phyloP scores from a whole-genome alignment of 2,113 vertebrate genomes.

The Abramis brama region DNA sequence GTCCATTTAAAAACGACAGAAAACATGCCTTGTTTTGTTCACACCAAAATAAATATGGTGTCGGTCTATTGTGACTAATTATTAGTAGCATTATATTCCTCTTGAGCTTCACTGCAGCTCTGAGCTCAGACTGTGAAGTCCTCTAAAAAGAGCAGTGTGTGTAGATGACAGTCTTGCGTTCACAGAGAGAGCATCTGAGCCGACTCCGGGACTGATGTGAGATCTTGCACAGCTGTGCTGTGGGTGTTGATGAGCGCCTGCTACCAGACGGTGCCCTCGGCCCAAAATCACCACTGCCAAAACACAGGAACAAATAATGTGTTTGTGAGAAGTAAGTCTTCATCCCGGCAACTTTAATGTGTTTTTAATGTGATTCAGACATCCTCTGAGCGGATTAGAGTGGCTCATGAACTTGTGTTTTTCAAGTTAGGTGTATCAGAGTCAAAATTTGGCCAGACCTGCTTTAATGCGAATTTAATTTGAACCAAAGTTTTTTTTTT shows the following conservation, averaged over 20 bases:
- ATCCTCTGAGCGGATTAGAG: neutral
- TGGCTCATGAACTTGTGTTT: neutral
- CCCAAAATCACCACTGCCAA: slow-evolving; percentile 46
- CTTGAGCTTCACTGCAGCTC: neutral
- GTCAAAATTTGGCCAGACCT: slow-evolving; percentile 17
- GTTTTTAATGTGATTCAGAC: neutral
- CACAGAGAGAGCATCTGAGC: neutral
- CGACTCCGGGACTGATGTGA: slow-evolving; percentile 24
- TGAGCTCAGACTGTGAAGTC: neutral
- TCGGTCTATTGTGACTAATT: neutral
- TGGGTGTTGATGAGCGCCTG: slow-evolving; percentile 53
- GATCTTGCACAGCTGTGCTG: slow-evolving; percentile 39
- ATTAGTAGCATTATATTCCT: neutral
- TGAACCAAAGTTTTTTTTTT: neutral
- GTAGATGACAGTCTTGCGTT: neutral
- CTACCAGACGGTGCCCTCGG: slow-evolving; percentile 41
- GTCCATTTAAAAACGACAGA: neutral
- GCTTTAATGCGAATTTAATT: slow-evolving; percentile 53
- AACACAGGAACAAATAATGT: slow-evolving; percentile 11
- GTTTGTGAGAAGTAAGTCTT: slow-evolving; percentile 14
- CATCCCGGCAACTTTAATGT: neutral
- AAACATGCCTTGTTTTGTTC: neutral
- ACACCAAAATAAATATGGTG: neutral
- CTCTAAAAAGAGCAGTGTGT: neutral
- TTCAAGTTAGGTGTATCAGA: slow-evolving; percentile 29